phyloP scores from a whole-genome alignment of 2,797 vertebrate genomes.

The Schizothorax lantsangensis region DNA sequence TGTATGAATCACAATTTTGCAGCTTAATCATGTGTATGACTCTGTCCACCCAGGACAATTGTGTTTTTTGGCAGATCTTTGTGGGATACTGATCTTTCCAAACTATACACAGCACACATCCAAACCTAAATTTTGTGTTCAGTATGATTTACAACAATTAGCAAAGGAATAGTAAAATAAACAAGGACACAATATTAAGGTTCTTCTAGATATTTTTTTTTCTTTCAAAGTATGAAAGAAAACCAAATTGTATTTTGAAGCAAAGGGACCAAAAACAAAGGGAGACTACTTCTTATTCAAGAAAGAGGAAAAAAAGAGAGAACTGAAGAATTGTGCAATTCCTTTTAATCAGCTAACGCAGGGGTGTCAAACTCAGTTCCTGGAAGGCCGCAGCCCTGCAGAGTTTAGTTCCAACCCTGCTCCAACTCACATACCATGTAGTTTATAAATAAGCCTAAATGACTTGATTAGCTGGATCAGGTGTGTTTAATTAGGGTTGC shows the following conservation, averaged over 20 bases:
- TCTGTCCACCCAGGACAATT: not conserved
- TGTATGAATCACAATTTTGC: not conserved
- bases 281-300: not conserved
- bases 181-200: not conserved
- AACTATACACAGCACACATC: not conserved
- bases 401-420: no score
- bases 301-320: not conserved
- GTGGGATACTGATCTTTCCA: not conserved
- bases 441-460: no score
- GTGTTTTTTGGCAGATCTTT: not conserved
- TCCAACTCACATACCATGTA: no score
- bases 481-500: no score
- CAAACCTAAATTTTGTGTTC: not conserved
- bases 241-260: not conserved
- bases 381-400: no score
- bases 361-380: no score
- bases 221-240: not conserved
- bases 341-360: not conserved
- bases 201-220: not conserved
- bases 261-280: no score
- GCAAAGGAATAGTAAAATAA: not conserved
- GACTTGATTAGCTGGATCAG: no score
- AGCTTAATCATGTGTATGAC: constrained; percentile 9
- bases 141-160: not conserved
- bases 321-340: not conserved